Conservation (phyloP, 2,888 invertebrate species). For the Platyscelio sp. region DNA sequence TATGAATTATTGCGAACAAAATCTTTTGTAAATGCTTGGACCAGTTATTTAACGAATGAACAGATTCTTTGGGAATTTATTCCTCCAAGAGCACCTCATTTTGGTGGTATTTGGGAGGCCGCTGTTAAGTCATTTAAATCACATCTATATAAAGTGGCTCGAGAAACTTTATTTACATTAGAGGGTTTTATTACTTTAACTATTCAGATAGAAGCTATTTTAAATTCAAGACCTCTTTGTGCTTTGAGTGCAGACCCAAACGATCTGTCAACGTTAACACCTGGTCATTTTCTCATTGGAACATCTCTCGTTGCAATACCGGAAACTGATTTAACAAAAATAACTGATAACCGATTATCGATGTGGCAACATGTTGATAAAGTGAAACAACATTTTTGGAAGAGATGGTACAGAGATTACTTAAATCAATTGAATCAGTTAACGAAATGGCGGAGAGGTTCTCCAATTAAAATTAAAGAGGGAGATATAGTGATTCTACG, state of each 20-base stretch:
- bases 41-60: not conserved
- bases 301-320: not conserved
- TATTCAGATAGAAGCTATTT: conserved; percentile 1
- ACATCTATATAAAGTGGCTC: not conserved
- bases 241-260: conserved; percentile 3
- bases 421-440: conserved; percentile 2
- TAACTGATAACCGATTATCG: not conserved
- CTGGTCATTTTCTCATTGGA: not conserved
- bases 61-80: conserved; percentile 7
- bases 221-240: conserved; percentile 19
- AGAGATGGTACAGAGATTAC: not conserved
- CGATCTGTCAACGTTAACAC: not conserved
- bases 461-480: not conserved
- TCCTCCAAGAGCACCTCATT: conserved; percentile 9
- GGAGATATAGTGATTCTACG: not conserved
- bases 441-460: not conserved
- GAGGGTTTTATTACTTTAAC: conserved; percentile 1
- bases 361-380: not conserved
- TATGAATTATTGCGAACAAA: not conserved
- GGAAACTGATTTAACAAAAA: not conserved
- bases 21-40: not conserved
- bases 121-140: conserved; percentile 6
- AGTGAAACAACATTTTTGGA: not conserved
- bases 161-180: conserved; percentile 2
- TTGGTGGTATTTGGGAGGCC: conserved; percentile 2